A percentile compares a stretch with the other conserved stretches of the same genome.
These are phyloP conservation scores for Noctua fimbriata DNA, from an alignment of 2,888 invertebrate species.

Conservation along the genomic window DNA sequence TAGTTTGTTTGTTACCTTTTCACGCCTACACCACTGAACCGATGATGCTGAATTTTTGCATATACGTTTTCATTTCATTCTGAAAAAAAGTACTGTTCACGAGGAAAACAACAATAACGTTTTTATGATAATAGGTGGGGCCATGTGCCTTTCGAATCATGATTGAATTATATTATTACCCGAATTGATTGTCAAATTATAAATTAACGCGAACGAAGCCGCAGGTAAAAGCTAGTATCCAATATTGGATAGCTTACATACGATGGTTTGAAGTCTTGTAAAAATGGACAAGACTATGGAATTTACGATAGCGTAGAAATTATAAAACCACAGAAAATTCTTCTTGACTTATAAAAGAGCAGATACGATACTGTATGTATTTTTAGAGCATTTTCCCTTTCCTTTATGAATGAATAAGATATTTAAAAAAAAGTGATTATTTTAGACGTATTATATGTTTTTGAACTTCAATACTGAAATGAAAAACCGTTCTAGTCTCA, in stretches of 20 bases:
- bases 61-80: neutral
- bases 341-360: neutral
- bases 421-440: neutral
- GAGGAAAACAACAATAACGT: no score
- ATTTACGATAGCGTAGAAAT: neutral
- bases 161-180: no score
- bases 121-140: no score
- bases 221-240: no score
- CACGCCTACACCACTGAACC: no score
- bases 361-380: neutral
- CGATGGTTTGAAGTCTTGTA: neutral
- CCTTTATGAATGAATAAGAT: neutral
- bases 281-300: neutral
- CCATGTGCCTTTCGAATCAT: no score
- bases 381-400: neutral
- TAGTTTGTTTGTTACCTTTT: no score
- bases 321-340: neutral
- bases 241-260: conserved; percentile 11
- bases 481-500: conserved; percentile 23
- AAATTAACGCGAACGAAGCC: no score
- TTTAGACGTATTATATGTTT: neutral
- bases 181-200: no score
- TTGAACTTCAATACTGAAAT: conserved; percentile 13
- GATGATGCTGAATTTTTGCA: no score
- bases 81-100: no score